Conservation (phyloP, 2,888 invertebrate species). For the Tryphoninae sp. region DNA sequence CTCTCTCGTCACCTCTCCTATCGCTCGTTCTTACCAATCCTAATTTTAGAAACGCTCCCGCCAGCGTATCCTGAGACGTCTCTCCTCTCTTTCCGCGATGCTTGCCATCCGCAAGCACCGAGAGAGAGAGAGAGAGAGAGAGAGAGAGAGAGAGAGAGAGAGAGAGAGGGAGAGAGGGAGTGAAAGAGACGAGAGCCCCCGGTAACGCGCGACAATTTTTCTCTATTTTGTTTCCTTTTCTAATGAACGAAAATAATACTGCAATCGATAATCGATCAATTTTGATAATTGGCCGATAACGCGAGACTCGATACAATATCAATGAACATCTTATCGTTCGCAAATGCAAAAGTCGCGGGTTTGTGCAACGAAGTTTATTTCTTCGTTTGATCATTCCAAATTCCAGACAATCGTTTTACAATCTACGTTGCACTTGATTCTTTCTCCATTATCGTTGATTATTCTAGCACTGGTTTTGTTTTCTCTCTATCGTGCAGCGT, state of each 20-base stretch:
- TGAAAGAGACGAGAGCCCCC: too few relatives aligned
- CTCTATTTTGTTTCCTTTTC: too few relatives aligned
- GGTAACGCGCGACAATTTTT: too few relatives aligned
- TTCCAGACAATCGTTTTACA: background rate
- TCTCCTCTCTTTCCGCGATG: conserved; percentile 57
- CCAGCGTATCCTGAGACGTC: conserved; percentile 61
- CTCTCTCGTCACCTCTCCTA: conserved; percentile 59
- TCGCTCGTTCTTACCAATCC: conserved; percentile 70
- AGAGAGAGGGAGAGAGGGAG: background rate
- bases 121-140: background rate
- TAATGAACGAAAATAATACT: conserved; percentile 9
- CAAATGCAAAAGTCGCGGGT: background rate
- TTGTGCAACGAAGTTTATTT: background rate
- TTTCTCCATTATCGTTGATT: conserved; percentile 28
- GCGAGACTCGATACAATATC: background rate
- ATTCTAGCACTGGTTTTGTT: conserved; percentile 39
- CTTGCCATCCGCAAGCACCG: conserved; percentile 33
- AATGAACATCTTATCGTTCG: background rate
- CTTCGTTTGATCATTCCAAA: background rate
- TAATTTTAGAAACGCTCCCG: conserved; percentile 78
- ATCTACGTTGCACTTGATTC: conserved; percentile 38
- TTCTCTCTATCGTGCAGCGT: conserved; percentile 2
- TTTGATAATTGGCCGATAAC: background rate
- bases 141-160: background rate
- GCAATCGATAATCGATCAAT: conserved; percentile 15